Percentiles rank a stretch among this genome's conserved stretches.
Conservation (phyloP, 2,797 vertebrate species). For the Anisognathus igniventris region DNA sequence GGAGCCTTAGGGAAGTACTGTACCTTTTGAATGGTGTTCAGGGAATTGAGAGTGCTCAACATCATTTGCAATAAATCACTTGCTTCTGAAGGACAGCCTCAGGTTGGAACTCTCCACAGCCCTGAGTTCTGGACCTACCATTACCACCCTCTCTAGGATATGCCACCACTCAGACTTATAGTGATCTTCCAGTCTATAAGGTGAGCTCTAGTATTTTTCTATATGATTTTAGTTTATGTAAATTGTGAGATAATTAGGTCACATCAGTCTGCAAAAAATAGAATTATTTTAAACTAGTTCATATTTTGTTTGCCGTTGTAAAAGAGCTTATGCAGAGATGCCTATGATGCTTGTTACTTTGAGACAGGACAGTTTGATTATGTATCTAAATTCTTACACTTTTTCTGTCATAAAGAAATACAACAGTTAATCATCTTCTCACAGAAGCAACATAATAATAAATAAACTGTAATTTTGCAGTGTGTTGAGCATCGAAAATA, state of each 20-base stretch:
- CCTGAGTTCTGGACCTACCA: background rate
- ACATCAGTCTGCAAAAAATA: background rate
- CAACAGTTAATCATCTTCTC: background rate
- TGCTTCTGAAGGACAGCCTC: background rate
- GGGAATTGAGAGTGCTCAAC: background rate
- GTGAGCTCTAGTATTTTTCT: background rate
- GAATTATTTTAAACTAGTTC: background rate
- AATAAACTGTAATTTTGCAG: background rate
- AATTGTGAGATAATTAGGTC: background rate
- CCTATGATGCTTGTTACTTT: background rate
- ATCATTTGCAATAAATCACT: background rate
- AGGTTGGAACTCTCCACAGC: background rate
- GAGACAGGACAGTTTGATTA: background rate
- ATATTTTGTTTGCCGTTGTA: background rate
- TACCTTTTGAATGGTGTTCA: background rate
- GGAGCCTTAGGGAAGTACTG: background rate
- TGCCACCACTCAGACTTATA: background rate
- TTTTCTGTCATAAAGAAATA: background rate
- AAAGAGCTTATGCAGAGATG: background rate
- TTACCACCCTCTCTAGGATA: background rate
- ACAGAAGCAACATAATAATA: background rate
- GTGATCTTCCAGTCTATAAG: background rate
- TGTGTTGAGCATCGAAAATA: background rate
- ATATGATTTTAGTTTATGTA: background rate
- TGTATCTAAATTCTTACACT: background rate